Conservation (phyloP, 2,888 invertebrate species). For the Diachrysia chrysitis region DNA sequence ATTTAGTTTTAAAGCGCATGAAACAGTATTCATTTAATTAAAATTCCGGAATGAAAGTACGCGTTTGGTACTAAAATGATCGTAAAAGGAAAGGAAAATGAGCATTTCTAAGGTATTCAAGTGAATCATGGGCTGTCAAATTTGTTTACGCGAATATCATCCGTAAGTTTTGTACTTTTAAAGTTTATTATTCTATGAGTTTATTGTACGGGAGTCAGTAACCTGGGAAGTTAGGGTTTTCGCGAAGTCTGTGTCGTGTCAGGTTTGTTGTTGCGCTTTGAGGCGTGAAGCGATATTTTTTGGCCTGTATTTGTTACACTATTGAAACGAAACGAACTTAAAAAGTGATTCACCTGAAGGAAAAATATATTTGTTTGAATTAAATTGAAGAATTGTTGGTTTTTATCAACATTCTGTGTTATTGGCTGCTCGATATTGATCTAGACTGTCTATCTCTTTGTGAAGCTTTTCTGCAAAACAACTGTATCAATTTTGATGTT, state of each 20-base stretch:
- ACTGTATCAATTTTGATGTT: neutral
- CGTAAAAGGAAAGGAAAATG: constrained; percentile 47
- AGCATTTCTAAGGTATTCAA: constrained; percentile 29
- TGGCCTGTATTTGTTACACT: constrained; percentile 5
- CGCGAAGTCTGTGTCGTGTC: constrained; percentile 48
- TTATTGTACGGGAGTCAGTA: constrained; percentile 41
- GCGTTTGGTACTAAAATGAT: constrained; percentile 40
- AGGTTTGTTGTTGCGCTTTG: constrained; percentile 34
- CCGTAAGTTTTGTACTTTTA: constrained; percentile 10
- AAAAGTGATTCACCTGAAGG: neutral
- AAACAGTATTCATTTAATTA: constrained; percentile 42
- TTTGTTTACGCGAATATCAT: constrained; percentile 39
- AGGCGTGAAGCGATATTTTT: constrained; percentile 29
- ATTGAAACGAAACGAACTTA: constrained; percentile 5
- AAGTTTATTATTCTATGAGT: constrained; percentile 33
- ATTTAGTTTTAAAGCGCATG: constrained; percentile 29
- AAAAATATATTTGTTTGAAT: constrained; percentile 13
- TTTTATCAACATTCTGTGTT: neutral
- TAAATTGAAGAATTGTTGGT: constrained; percentile 5
- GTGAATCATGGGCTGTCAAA: constrained; percentile 36
- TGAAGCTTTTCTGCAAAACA: neutral
- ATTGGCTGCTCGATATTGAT: neutral
- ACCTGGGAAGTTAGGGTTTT: constrained; percentile 49
- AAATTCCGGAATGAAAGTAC: constrained; percentile 40
- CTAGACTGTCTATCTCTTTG: neutral